A percentile compares a stretch with the other conserved stretches of the same genome.
Evolutionary conservation across 2,888 invertebrate genomes (phyloP).

Genomic region (Drosophila seclusa): DNA sequence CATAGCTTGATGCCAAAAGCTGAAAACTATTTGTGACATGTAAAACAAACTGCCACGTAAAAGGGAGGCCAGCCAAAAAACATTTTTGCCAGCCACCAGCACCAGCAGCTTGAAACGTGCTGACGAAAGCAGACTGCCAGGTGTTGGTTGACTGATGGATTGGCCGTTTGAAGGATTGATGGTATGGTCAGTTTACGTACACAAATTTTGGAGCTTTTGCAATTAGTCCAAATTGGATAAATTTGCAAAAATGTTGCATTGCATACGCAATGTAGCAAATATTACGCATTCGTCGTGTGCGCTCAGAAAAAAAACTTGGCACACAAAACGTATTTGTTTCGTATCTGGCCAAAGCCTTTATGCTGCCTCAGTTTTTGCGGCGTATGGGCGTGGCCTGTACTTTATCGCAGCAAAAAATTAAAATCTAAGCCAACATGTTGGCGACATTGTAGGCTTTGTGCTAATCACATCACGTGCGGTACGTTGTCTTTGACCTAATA

Average conservation of each 20-base stretch:
- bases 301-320: not conserved
- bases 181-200: constrained; percentile 1
- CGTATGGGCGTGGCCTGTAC: constrained; percentile 15
- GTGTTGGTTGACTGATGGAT: constrained; percentile 36
- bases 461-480: constrained; percentile 76
- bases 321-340: constrained; percentile 1
- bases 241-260: constrained; percentile 3
- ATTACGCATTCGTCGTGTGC: constrained; percentile 16
- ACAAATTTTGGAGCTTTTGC: constrained; percentile 22
- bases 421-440: constrained; percentile 69
- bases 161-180: constrained; percentile 29
- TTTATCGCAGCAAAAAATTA: constrained; percentile 71
- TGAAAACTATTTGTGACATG: constrained; percentile 63
- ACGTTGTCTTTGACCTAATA: constrained; percentile 43
- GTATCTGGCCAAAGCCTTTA: constrained; percentile 3
- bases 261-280: not conserved
- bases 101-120: constrained; percentile 1
- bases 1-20: constrained; percentile 33
- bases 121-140: constrained; percentile 14
- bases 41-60: constrained; percentile 38
- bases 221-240: constrained; percentile 26
- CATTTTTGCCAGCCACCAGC: not conserved
- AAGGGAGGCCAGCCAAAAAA: constrained; percentile 11
- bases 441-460: constrained; percentile 59
- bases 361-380: not conserved